Percentiles rank a stretch among this genome's conserved stretches.
Conservation (phyloP, 2,888 invertebrate species). For the Pasiphila rectangulata region DNA sequence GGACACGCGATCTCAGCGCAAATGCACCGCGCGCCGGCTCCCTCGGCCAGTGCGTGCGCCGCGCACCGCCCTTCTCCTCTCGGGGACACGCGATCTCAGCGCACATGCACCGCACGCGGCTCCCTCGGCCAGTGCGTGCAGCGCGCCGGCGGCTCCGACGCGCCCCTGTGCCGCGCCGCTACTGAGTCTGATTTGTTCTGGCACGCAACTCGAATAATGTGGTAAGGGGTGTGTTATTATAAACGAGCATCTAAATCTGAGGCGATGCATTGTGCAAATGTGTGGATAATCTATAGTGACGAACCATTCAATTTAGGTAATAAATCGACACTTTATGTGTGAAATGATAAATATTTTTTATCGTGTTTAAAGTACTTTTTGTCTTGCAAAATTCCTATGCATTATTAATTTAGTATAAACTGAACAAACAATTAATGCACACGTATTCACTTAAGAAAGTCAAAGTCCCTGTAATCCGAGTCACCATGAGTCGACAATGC, state of each 20-base stretch:
- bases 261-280: conserved; percentile 36
- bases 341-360: background rate
- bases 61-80: no score
- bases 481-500: no score
- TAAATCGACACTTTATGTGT: conserved; percentile 20
- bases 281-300: conserved; percentile 33
- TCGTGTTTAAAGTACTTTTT: conserved; percentile 4
- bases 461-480: no score
- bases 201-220: no score
- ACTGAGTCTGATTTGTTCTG: no score
- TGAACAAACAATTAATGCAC: no score
- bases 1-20: conserved; percentile 32
- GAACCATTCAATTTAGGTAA: conserved; percentile 27
- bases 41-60: conserved; percentile 13
- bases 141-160: no score
- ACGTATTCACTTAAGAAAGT: no score
- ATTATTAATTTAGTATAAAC: no score
- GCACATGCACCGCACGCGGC: background rate
- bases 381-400: background rate
- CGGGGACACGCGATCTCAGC: no score
- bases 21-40: conserved; percentile 29
- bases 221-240: conserved; percentile 26
- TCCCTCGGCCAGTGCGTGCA: no score
- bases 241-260: conserved; percentile 34
- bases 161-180: no score